Conservation (phyloP, 2,113 vertebrate genomes). For the Albula glossodonta region DNA sequence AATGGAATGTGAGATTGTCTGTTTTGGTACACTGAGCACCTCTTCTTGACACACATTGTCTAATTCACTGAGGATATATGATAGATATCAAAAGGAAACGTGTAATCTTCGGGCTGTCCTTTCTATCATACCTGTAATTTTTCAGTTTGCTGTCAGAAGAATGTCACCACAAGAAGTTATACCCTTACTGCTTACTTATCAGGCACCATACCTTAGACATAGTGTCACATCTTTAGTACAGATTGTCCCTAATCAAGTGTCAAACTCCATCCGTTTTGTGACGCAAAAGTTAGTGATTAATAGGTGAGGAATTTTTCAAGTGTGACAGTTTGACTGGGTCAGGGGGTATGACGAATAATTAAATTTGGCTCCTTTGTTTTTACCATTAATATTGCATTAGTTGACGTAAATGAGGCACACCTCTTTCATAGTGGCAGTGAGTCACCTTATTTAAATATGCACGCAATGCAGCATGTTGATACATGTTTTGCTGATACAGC, state of each 20-base stretch:
- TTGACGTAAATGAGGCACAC: conserved; percentile 31
- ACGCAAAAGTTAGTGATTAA: background rate
- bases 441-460: background rate
- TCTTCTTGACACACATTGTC: background rate
- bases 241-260: background rate
- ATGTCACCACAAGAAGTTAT: background rate
- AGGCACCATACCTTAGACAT: background rate
- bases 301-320: background rate
- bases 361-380: background rate
- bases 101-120: background rate
- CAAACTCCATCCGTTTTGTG: background rate
- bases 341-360: background rate
- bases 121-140: background rate
- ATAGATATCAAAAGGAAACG: background rate
- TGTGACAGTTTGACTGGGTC: background rate
- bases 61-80: background rate
- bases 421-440: conserved; percentile 19
- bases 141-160: background rate
- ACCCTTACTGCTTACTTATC: background rate
- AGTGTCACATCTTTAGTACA: background rate
- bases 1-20: background rate
- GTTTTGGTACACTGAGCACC: background rate
- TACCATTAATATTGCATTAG: background rate
- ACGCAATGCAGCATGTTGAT: conserved; percentile 15
- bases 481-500: conserved; percentile 43